Evolutionary conservation across 2,113 vertebrate species (phyloP).

Genomic region (Tragelaphus imberbis): DNA sequence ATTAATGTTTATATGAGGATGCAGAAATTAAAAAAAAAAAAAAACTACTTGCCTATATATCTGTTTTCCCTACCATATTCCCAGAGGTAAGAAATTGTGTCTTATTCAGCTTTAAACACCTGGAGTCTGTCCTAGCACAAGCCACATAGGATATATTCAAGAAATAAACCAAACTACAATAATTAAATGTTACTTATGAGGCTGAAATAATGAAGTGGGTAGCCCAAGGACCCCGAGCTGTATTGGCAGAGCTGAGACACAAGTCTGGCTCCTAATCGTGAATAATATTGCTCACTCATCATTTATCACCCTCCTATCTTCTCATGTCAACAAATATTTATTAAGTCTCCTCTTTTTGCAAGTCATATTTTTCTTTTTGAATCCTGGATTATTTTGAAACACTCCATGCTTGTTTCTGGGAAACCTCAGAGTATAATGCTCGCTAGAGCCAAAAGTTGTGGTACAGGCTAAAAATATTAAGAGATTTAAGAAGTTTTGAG

Average conservation of each 20-base stretch:
- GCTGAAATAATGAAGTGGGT: not conserved
- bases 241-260: not conserved
- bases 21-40: not conserved
- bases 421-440: slow-evolving; percentile 14
- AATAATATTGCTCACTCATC: not conserved
- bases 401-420: slow-evolving; percentile 23
- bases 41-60: not conserved
- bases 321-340: slow-evolving; percentile 33
- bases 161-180: not conserved
- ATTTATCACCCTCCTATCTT: not conserved
- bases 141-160: not conserved
- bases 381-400: slow-evolving; percentile 42
- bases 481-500: not conserved
- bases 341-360: not conserved
- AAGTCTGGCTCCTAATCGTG: not conserved
- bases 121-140: not conserved
- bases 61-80: not conserved
- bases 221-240: not conserved
- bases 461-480: not conserved
- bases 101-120: not conserved
- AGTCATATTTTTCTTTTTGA: slow-evolving; percentile 24
- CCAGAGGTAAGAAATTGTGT: not conserved
- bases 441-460: slow-evolving; percentile 30
- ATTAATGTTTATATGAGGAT: not conserved
- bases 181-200: not conserved